Evolutionary conservation across 2,888 invertebrate genomes (phyloP).

Genomic region (Petrolisthes manimaculis): DNA sequence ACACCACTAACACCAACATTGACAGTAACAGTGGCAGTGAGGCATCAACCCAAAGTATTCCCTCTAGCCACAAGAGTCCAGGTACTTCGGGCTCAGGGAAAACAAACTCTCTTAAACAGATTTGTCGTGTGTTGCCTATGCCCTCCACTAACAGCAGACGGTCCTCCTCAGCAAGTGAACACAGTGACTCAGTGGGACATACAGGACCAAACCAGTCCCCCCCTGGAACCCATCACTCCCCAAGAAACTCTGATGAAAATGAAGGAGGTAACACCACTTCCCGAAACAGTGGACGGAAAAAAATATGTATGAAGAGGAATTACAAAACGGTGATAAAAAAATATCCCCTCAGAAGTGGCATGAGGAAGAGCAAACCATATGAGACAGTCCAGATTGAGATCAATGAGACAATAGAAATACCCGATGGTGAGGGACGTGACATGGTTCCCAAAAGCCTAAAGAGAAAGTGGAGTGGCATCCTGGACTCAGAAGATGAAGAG

Average conservation of each 20-base stretch:
- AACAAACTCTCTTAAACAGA: slow-evolving; percentile 54
- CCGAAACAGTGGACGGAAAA: slow-evolving; percentile 41
- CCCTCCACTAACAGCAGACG: slow-evolving; percentile 60
- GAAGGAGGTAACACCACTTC: slow-evolving; percentile 12
- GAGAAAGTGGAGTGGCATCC: slow-evolving; percentile 64
- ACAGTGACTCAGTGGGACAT: slow-evolving; percentile 48
- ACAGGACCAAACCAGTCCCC: slow-evolving; percentile 23
- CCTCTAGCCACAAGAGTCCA: slow-evolving; percentile 25
- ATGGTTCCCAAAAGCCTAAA: slow-evolving; percentile 60
- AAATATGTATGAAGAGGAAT: slow-evolving; percentile 66
- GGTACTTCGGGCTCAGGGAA: slow-evolving; percentile 31
- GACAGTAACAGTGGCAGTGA: slow-evolving; percentile 54
- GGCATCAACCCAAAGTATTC: slow-evolving; percentile 33
- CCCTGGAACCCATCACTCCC: slow-evolving; percentile 23
- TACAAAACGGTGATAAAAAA: slow-evolving; percentile 65
- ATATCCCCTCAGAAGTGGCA: slow-evolving; percentile 63
- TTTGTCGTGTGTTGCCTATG: slow-evolving; percentile 65
- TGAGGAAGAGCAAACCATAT: slow-evolving; percentile 62
- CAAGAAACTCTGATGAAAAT: slow-evolving; percentile 40
- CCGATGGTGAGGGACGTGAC: slow-evolving; percentile 54
- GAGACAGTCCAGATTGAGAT: slow-evolving; percentile 66
- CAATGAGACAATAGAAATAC: slow-evolving; percentile 65
- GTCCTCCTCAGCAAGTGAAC: slow-evolving; percentile 58
- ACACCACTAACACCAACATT: slow-evolving; percentile 33
- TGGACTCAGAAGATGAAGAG: slow-evolving; percentile 49